Conservation (phyloP, 92 coral and sea anemone species). For the Epizoanthus rinbou region DNA sequence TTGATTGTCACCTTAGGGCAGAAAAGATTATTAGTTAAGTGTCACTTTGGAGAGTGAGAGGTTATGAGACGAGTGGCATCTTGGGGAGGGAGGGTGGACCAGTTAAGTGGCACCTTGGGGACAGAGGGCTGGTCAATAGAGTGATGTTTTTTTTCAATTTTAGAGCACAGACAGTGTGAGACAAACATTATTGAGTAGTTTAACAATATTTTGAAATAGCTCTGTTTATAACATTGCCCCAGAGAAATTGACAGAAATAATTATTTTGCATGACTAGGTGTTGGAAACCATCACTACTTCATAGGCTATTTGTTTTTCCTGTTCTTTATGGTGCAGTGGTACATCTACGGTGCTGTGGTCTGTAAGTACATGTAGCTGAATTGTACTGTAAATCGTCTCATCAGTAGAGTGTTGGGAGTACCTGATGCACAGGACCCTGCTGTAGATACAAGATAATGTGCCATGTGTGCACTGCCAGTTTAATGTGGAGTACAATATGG, state of each 20-base stretch:
- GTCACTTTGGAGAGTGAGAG: no score
- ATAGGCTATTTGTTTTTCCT: slow-evolving; percentile 88
- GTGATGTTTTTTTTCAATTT: no score
- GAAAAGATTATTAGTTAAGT: no score
- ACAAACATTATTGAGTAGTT: no score
- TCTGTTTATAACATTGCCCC: no score
- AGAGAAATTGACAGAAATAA: no score
- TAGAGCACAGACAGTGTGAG: no score
- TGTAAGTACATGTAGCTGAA: slow-evolving; percentile 77
- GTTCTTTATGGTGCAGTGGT: slow-evolving; percentile 78
- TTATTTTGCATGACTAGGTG: slow-evolving; percentile 52
- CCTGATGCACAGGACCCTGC: not conserved
- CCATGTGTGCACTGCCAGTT: not conserved
- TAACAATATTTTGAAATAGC: no score
- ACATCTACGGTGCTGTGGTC: slow-evolving; percentile 78
- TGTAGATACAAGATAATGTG: not conserved
- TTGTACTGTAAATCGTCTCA: not conserved
- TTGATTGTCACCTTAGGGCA: no score
- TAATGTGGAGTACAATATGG: not conserved
- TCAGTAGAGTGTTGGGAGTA: not conserved
- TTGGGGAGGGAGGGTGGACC: no score
- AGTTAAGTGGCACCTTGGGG: no score
- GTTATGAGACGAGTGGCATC: not conserved
- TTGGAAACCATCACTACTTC: slow-evolving; percentile 86
- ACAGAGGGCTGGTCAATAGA: no score